Evolutionary conservation across 2,888 invertebrate genomes (phyloP), one percentile per base, ranked within the genome.

Genomic region (Bembecia ichneumoniformis): DNA sequence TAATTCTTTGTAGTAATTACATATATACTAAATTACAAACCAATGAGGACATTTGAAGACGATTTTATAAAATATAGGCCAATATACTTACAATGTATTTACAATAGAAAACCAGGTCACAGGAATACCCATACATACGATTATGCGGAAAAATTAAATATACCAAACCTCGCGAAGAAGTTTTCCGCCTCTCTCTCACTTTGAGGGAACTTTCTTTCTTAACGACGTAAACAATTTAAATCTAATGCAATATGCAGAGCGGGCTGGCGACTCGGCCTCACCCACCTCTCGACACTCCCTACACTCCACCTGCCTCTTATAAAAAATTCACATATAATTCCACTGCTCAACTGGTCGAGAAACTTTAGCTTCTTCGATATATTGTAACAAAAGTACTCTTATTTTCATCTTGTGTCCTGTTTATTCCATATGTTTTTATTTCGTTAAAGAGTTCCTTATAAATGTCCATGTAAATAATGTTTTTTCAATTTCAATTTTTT

Each of bases 151-250:
- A 64, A 74, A 71, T 70, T 66, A 66, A 67, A 70, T 66, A 70
- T 59, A 70, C 68, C 60, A 51, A 60, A 43, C 46, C 36, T 35
- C 53, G 54, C 53, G 58, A 48, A 51, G 58, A 76, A 75, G 62
- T 77, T 74, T 58, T 62, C 55, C 58, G 63, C 58, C 61, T 66
- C 63, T 61, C 68, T 69, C 67, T 66, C 66, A 69, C 71, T 76
- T 78, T 56, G 60, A 58, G 57, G 58, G 62, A 82, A 83, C 66
- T 83, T 83, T 77, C 73, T 79, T 80, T 80, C 82, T 80, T 83
- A 84, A 83, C 82, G 83, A 83, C 83, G 81, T 83, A 82, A 84
- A 84, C 82, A 83, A 83, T 84, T 84, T 84, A 82, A 82, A 82
- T 77, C 77, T 83, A 82, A 84, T 84, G 79, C 78, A 84, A 84